Evolutionary conservation across 2,888 invertebrate genomes (phyloP).

Genomic region (Saturnia pavonia): DNA sequence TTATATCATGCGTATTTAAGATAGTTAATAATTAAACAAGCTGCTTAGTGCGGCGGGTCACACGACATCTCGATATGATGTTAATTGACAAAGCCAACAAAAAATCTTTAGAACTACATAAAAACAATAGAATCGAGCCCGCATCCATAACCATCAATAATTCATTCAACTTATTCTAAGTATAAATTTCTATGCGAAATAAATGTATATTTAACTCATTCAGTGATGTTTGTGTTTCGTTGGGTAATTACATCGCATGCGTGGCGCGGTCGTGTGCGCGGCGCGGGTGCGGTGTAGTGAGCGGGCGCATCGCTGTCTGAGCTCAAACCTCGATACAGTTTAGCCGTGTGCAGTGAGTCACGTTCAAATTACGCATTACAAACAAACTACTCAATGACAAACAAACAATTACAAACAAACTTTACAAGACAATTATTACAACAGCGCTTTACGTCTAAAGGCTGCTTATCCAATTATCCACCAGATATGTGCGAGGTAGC

Average conservation of each 20-base stretch:
- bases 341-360: slow-evolving; percentile 17
- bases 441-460: neutral
- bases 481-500: too few species aligned
- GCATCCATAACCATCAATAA: neutral
- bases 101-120: neutral
- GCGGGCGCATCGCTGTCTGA: slow-evolving; percentile 34
- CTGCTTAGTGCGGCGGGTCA: neutral
- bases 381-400: too few species aligned
- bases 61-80: neutral
- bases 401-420: neutral
- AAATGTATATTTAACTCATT: slow-evolving; percentile 13
- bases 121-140: neutral
- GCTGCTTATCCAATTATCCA: too few species aligned
- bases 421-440: neutral
- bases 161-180: neutral
- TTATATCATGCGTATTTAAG: too few species aligned
- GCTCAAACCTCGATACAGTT: slow-evolving; percentile 33
- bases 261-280: too few species aligned
- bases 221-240: slow-evolving; percentile 20
- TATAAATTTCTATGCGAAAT: slow-evolving; percentile 11
- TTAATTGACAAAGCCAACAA: neutral
- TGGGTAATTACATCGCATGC: slow-evolving; percentile 45
- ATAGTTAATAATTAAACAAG: neutral
- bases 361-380: neutral
- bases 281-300: slow-evolving; percentile 16